Evolutionary conservation across 2,888 invertebrate species (phyloP).

Genomic region (Meta bourneti): DNA sequence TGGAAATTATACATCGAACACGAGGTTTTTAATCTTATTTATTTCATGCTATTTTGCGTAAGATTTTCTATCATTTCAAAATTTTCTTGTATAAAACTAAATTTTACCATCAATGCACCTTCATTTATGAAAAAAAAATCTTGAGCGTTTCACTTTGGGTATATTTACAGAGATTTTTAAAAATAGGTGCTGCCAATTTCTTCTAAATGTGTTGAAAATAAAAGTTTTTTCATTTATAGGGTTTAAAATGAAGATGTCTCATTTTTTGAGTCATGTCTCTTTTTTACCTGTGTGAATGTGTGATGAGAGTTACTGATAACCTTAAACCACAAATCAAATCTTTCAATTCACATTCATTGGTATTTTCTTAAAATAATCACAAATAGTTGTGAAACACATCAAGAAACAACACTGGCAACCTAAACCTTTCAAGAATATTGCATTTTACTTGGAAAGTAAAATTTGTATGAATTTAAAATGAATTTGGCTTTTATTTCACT

Average conservation of each 20-base stretch:
- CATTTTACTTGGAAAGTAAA: not conserved
- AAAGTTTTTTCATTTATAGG: constrained; percentile 56
- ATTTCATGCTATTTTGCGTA: constrained; percentile 58
- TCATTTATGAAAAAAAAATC: not conserved
- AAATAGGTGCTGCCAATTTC: constrained; percentile 72
- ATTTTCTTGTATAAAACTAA: constrained; percentile 16
- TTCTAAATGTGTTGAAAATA: constrained; percentile 66
- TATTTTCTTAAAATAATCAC: not conserved
- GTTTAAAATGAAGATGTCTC: constrained; percentile 68
- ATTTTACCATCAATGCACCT: not conserved
- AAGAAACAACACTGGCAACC: too few species aligned
- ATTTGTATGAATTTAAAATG: not conserved
- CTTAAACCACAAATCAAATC: not conserved
- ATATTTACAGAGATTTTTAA: constrained; percentile 9
- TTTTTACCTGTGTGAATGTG: constrained; percentile 75
- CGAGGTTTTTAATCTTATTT: constrained; percentile 85
- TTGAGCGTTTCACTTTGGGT: not conserved
- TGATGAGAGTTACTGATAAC: constrained; percentile 5
- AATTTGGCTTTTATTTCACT: too few species aligned
- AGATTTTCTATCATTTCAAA: constrained; percentile 26
- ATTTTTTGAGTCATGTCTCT: constrained; percentile 77
- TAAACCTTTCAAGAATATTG: not conserved
- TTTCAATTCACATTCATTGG: constrained; percentile 4
- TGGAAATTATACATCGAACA: constrained; percentile 99
- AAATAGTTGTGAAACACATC: not conserved